phyloP scores from a whole-genome alignment of 2,113 vertebrate species.

The Aspidoscelis tigris region DNA sequence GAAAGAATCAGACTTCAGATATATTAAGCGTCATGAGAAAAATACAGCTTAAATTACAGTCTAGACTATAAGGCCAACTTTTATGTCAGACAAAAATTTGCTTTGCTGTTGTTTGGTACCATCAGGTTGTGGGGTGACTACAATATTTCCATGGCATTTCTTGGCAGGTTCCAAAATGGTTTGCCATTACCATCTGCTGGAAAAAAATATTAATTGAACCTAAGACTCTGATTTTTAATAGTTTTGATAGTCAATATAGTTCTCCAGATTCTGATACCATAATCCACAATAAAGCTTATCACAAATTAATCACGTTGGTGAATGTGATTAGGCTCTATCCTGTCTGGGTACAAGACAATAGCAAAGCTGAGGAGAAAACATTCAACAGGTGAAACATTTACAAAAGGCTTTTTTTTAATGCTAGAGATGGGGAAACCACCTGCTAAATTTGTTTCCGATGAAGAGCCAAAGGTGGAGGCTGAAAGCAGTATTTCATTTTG shows the following conservation, averaged over 20 bases:
- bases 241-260: too few species aligned
- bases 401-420: too few species aligned
- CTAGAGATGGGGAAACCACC: too few species aligned
- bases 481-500: slow-evolving; percentile 3
- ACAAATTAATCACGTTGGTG: not conserved
- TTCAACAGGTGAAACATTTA: not conserved
- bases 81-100: not conserved
- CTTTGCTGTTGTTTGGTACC: too few species aligned
- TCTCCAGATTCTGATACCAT: not conserved
- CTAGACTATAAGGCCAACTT: too few species aligned
- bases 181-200: too few species aligned
- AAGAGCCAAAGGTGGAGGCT: not conserved
- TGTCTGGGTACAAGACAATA: not conserved
- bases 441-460: not conserved
- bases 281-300: not conserved
- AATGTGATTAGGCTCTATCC: not conserved
- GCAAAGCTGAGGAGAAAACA: not conserved
- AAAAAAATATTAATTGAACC: too few species aligned
- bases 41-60: not conserved
- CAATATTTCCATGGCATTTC: too few species aligned
- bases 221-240: too few species aligned
- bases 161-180: too few species aligned
- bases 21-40: not conserved
- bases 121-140: too few species aligned
- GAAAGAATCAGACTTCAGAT: slow-evolving; percentile 3